Percentiles rank a stretch among this genome's conserved stretches.
Conservation (phyloP, 2,888 invertebrate species). For the Pogonocherus hispidulus region DNA sequence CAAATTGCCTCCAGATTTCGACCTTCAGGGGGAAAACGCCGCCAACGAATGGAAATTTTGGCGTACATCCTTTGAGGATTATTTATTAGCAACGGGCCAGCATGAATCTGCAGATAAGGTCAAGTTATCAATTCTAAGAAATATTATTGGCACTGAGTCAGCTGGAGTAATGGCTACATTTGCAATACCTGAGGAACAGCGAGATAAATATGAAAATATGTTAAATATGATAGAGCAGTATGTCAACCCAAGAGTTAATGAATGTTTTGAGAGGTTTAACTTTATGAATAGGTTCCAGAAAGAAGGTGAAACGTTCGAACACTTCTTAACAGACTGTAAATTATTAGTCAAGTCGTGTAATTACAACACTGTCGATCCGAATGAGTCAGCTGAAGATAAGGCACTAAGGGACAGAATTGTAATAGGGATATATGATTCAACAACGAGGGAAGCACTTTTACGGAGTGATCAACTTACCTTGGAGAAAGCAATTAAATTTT, state of each 20-base stretch:
- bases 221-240: constrained; percentile 41
- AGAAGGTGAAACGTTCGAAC: constrained; percentile 49
- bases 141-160: constrained; percentile 42
- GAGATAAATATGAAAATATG: constrained; percentile 33
- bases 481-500: constrained; percentile 47
- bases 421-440: constrained; percentile 46
- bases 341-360: constrained; percentile 37
- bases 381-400: constrained; percentile 41
- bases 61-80: constrained; percentile 48
- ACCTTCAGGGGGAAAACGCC: constrained; percentile 49
- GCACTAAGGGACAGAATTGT: constrained; percentile 49
- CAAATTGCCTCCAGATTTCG: constrained; percentile 46
- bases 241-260: constrained; percentile 50
- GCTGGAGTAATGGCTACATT: constrained; percentile 42
- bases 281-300: constrained; percentile 48
- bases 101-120: constrained; percentile 38
- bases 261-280: constrained; percentile 50
- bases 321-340: constrained; percentile 46
- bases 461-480: constrained; percentile 46
- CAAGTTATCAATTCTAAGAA: constrained; percentile 45
- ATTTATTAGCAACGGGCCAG: constrained; percentile 49
- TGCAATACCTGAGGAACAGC: constrained; percentile 17
- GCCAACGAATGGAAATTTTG: constrained; percentile 51
- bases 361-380: constrained; percentile 34
- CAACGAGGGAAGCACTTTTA: constrained; percentile 46